Evolutionary conservation across 2,113 vertebrate genomes (phyloP), one percentile per base, ranked within the genome.

Genomic region (Thalassoma bifasciatum): DNA sequence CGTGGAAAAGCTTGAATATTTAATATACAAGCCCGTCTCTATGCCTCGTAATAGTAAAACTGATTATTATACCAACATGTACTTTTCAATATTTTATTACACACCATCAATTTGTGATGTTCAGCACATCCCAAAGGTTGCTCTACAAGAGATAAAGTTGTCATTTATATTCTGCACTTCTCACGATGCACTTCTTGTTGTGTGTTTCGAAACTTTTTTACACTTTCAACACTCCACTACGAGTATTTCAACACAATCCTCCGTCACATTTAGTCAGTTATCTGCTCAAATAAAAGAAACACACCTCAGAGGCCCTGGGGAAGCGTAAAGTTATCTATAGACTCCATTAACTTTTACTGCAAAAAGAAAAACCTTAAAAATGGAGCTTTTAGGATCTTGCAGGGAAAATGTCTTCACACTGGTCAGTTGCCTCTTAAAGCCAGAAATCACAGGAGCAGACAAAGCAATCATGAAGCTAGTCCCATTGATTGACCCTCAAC

Each of bases 301-400:
- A 30, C 37, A 30, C 2, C 24, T 38, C 21, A 66, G 51, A 24
- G 13, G 24, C 24, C 34, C 57, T 57, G 56, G 17, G 42, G 60
- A 16, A 59, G 61, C 26, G 46, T 65, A 50, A 22, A 54, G 63
- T 59, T 72, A 75, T 75, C 56, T 53, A 47, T 76, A 58, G 59
- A 76, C 59, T 63, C 77, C 56, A 79, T 83, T 83, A 67, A 75
- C 60, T 63, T 70, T 47, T 42, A 62, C 24, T 56, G 63, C 60
- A 24, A 30, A 40, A 23, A 42, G n/a, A 49, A 5, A 58, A 24
- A 19, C 66, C 66, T 5, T 17, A n/a, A 40, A 62, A 50, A 51
- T 6, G 10, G 36, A n/a, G 64, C 52, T 69, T 77, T 64, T 56
- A 78, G 52, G 64, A 16, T 24, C 2, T 8, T 22, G 44, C 68